A percentile compares a stretch with the other conserved stretches of the same genome.
These are phyloP conservation scores for Oreonectes daqikongensis DNA, from an alignment of 2,797 vertebrate genomes.

Conservation along the genomic window DNA sequence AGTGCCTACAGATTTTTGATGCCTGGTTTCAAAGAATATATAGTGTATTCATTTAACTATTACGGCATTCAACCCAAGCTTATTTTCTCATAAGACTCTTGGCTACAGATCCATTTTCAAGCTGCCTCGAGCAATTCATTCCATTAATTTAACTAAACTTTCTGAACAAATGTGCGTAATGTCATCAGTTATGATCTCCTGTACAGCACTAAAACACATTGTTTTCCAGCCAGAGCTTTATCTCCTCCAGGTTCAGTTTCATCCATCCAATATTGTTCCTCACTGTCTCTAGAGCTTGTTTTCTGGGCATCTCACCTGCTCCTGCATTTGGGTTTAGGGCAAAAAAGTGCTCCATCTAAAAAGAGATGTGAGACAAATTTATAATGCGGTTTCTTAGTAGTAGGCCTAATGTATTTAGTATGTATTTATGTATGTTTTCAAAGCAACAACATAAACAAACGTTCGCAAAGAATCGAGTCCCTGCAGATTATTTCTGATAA, in stretches of 20 bases:
- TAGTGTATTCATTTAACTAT: background rate
- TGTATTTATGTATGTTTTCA: too few relatives aligned
- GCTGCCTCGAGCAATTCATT: constrained; percentile 29
- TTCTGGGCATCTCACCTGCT: constrained; percentile 83
- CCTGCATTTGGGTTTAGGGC: constrained; percentile 83
- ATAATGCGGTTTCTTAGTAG: too few relatives aligned
- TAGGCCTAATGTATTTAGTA: too few relatives aligned
- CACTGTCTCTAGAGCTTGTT: constrained; percentile 88
- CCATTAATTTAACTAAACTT: background rate
- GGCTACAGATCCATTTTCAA: background rate
- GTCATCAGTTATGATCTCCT: background rate
- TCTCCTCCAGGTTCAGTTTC: constrained; percentile 75
- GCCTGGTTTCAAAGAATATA: background rate
- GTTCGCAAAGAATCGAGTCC: too few relatives aligned
- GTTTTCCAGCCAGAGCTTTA: constrained; percentile 77
- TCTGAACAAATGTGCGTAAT: background rate
- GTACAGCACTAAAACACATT: constrained; percentile 49
- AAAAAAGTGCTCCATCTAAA: constrained; percentile 93
- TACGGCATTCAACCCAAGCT: background rate
- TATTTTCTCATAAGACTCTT: constrained; percentile 9
- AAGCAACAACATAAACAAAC: too few relatives aligned
- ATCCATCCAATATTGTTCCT: constrained; percentile 91
- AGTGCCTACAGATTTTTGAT: constrained; percentile 6
- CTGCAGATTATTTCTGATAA: too few relatives aligned
- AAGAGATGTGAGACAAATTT: constrained; percentile 4